These are phyloP conservation scores for Clepsis dumicolana DNA, from an alignment of 2,888 invertebrate species.

Conservation along the genomic window DNA sequence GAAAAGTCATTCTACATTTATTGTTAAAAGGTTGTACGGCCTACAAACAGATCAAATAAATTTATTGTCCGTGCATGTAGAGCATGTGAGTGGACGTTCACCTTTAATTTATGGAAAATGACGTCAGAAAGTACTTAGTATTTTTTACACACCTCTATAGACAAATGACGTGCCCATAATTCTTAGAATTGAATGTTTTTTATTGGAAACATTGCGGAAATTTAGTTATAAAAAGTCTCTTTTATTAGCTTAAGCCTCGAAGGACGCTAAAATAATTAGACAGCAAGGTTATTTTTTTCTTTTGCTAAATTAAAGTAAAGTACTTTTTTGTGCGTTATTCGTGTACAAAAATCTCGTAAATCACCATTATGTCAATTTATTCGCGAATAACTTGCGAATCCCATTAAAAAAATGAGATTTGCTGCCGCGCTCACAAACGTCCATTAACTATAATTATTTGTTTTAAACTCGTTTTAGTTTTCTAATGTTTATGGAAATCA, in stretches of 20 bases:
- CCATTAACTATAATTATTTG: neutral
- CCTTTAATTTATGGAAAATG: slow-evolving; percentile 9
- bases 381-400: slow-evolving; percentile 9
- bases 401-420: slow-evolving; percentile 13
- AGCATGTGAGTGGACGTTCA: neutral
- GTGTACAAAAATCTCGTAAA: neutral
- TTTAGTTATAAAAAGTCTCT: slow-evolving; percentile 6
- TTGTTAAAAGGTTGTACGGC: neutral
- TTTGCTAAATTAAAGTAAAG: slow-evolving; percentile 12
- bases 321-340: slow-evolving; percentile 11
- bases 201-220: slow-evolving; percentile 26
- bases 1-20: neutral
- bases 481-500: neutral
- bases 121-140: slow-evolving; percentile 30
- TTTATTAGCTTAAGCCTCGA: slow-evolving; percentile 15
- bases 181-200: slow-evolving; percentile 20
- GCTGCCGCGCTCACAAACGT: neutral
- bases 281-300: slow-evolving; percentile 28
- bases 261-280: slow-evolving; percentile 34
- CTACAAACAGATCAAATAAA: slow-evolving; percentile 3
- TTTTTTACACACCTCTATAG: slow-evolving; percentile 14
- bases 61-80: neutral
- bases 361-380: neutral
- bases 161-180: slow-evolving; percentile 26
- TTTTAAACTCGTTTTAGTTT: neutral